A percentile compares a stretch with the other conserved stretches of the same genome.
These are phyloP conservation scores for Artibeus jamaicensis DNA, from an alignment of 2,797 vertebrate genomes.

Conservation along the genomic window DNA sequence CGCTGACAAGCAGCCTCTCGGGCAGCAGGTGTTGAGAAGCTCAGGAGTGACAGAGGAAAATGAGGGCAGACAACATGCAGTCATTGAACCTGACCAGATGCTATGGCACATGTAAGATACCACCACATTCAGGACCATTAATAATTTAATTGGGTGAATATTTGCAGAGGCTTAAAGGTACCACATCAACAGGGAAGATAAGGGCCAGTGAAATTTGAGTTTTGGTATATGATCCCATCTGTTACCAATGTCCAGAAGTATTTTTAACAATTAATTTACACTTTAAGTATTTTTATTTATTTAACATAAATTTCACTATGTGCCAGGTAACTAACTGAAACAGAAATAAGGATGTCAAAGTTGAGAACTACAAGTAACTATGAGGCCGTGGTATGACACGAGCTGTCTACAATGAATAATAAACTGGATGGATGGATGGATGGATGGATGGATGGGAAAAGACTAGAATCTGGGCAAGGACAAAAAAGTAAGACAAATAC, in stretches of 20 bases:
- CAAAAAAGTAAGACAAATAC: not conserved
- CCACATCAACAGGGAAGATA: not conserved
- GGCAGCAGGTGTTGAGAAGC: not conserved
- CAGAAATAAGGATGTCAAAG: not conserved
- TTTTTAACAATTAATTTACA: not conserved
- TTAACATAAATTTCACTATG: not conserved
- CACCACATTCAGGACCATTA: not conserved
- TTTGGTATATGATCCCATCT: not conserved
- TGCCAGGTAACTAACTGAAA: not conserved
- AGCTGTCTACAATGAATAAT: not conserved
- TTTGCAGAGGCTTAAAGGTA: not conserved
- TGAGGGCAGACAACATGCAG: not conserved
- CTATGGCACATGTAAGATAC: not conserved
- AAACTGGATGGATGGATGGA: not conserved
- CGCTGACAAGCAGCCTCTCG: not conserved
- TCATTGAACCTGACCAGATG: not conserved
- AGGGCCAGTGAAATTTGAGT: not conserved
- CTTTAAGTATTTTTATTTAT: constrained; percentile 4
- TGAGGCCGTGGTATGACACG: not conserved
- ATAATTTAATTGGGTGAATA: not conserved
- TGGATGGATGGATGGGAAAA: not conserved
- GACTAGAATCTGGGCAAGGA: not conserved
- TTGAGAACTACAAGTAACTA: not conserved
- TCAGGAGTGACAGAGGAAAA: not conserved
- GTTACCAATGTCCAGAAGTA: not conserved